Base-by-base conservation (phyloP, 2,888 invertebrate species). In the Liopterus haemorrhoidalis region DNA sequence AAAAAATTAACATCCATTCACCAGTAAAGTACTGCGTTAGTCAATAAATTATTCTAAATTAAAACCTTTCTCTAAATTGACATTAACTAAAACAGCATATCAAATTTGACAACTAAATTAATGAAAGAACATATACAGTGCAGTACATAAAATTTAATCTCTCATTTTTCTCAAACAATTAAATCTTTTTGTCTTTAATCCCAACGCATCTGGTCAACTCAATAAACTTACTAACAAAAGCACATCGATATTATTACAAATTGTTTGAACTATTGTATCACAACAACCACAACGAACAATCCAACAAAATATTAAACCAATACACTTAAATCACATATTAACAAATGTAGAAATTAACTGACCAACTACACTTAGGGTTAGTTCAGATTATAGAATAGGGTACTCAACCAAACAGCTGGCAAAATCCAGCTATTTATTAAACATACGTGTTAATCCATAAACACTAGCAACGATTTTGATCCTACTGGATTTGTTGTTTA, bases 201-300 rank as follows among this genome's bases (percentile, higher is more conserved):
- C n/a, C n/a, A n/a, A n/a, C n/a, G n/a, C n/a, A n/a, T n/a, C n/a
- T n/a, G n/a, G n/a, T n/a, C n/a, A n/a, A n/a, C n/a, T n/a, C n/a
- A n/a, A n/a, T n/a, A n/a, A n/a, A n/a, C n/a, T 12, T 36, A 21
- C 24, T 21, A 22, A 20, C 63, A 66, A 68, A 68, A 64, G 68
- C 65, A 59, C 68, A 68, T 67, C 68, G 67, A 66, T 67, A 68
- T 68, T 68, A 67, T 68, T 67, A 68, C 68, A 67, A 68, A 67
- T 61, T 67, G 67, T 66, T 67, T 67, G 65, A 57, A 59, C 63
- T 59, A 66, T 67, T 65, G 66, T 66, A 64, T 64, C 64, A 65
- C 60, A 64, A 66, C 67, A 68, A 67, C 65, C 57, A 63, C 41
- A 46, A 46, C 48, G 48, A 59, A 48, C 56, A 44, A 54, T 8